Base-by-base conservation (phyloP, 2,113 vertebrate genomes). In the Suricata suricatta region DNA sequence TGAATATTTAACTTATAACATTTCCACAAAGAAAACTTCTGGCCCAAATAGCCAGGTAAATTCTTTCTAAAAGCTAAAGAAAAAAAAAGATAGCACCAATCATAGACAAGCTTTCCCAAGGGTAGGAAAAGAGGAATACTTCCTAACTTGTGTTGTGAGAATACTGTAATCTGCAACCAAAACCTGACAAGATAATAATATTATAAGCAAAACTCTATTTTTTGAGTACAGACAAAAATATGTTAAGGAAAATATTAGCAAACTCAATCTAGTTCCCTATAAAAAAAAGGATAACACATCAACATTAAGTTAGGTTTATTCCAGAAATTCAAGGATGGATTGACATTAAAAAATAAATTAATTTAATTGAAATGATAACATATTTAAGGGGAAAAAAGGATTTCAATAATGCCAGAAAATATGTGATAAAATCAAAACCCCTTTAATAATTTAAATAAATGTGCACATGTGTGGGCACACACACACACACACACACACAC, bases 141-240 rank as follows among this genome's bases (percentile, higher is more conserved):
- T 86, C 69, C 63, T 9, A 86, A 50, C 7, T 35, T 38, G 66
- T 69, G 77, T n/a, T 44, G 31, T 85, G 31, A 77, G 31, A 47
- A 41, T 47, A 54, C 15, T 74, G 54, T n/a, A 80, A 60, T 80
- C 71, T 81, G n/a, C n/a, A 64, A 64, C 14, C 57, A 69, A 86
- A 95, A 71, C 33, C 17, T 50, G 33, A 86, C 11, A 87, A 74
- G 7, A 63, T n/a, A 11, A 27, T 81, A 44, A 29, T 44, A 79
- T 71, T 60, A 79, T 10, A 79, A 25, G 31, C 3, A 9, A 82
- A 74, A 54, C 4, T 54, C 66, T 38, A 47, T 89, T 47, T 77
- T 68, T 89, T 83, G 25, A 88, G 84, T 80, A 9, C 14, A 79
- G 31, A 96, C 31, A 87, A 17, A 94, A 86, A 86, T 87, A 80